Evolutionary conservation across 2,113 vertebrate species (phyloP).

Genomic region (Sterna hirundo): DNA sequence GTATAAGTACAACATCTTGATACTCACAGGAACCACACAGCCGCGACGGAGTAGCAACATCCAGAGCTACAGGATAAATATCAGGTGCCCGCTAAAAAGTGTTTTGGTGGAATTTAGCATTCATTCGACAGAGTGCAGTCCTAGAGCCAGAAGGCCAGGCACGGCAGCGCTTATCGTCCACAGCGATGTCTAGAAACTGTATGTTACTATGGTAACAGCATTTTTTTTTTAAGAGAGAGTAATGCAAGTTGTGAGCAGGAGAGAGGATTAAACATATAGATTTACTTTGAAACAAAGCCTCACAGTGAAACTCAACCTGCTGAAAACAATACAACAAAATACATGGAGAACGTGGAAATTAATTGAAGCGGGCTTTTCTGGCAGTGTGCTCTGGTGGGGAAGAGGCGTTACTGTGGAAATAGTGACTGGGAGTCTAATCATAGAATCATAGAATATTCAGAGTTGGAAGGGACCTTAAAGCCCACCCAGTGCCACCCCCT

Average conservation of each 20-base stretch:
- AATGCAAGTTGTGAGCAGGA: conserved; percentile 27
- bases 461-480: background rate
- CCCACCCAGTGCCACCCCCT: background rate
- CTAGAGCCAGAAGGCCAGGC: background rate
- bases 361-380: background rate
- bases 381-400: background rate
- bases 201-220: conserved; percentile 52
- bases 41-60: background rate
- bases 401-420: background rate
- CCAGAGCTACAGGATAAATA: background rate
- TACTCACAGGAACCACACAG: background rate
- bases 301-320: background rate
- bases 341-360: background rate
- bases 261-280: background rate
- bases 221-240: background rate
- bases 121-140: background rate
- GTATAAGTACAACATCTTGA: background rate
- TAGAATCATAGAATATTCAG: background rate
- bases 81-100: background rate
- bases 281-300: conserved; percentile 37
- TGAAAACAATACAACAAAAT: background rate
- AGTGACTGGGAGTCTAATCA: background rate
- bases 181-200: background rate
- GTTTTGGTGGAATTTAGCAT: background rate
- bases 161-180: background rate